Evolutionary conservation across 30 jellyfish, hydroid and myxozoan species (phyloP).

Genomic region (Nemopilema nomurai): DNA sequence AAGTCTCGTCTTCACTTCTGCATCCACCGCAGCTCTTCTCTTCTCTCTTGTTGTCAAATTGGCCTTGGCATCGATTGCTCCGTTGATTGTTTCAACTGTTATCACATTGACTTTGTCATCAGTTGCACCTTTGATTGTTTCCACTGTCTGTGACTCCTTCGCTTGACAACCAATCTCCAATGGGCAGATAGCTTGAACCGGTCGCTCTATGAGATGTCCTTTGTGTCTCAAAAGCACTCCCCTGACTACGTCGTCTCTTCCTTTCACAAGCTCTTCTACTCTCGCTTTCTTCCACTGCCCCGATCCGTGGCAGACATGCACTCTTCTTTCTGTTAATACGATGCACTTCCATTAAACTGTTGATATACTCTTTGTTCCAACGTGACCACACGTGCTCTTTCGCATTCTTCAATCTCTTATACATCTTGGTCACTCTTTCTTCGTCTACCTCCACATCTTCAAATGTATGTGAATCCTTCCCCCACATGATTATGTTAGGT

Average conservation of each 20-base stretch:
- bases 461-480: constrained; percentile 35
- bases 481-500: constrained; percentile 55
- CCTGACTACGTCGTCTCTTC: constrained; percentile 40
- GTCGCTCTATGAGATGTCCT: constrained; percentile 47
- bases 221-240: constrained; percentile 37
- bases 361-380: constrained; percentile 37
- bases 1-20: constrained; percentile 40
- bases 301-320: constrained; percentile 36
- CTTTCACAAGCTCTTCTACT: constrained; percentile 42
- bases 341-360: constrained; percentile 48
- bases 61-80: constrained; percentile 27
- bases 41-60: constrained; percentile 2
- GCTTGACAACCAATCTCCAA: constrained; percentile 45
- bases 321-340: constrained; percentile 30
- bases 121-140: constrained; percentile 25
- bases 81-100: constrained; percentile 11
- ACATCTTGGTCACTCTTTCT: constrained; percentile 18
- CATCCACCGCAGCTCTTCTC: constrained; percentile 55
- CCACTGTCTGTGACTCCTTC: constrained; percentile 45
- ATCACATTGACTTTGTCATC: constrained; percentile 28
- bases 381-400: constrained; percentile 49
- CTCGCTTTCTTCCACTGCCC: constrained; percentile 43
- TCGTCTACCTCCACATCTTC: constrained; percentile 40
- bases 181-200: constrained; percentile 47
- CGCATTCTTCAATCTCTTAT: constrained; percentile 33